phyloP scores from a whole-genome alignment of 2,888 invertebrate genomes.

The Drosophila neonasuta region DNA sequence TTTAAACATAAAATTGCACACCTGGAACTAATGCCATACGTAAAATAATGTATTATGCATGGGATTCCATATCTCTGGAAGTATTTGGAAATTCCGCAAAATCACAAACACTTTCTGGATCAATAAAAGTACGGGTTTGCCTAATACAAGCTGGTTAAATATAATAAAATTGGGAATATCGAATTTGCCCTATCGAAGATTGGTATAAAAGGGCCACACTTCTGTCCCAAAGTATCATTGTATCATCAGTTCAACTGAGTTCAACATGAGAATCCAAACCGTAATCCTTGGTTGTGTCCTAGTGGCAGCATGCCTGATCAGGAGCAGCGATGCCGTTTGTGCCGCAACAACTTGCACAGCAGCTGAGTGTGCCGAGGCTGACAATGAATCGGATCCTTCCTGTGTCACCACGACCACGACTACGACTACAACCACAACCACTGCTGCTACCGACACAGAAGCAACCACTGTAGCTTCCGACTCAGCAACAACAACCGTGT shows the following conservation, averaged over 20 bases:
- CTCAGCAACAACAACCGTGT: background rate
- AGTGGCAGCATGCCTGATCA: slow-evolving; percentile 1
- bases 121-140: background rate
- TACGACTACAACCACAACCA: background rate
- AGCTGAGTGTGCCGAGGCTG: slow-evolving; percentile 4
- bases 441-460: too few species aligned
- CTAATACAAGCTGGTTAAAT: background rate
- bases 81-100: background rate
- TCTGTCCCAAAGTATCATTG: background rate
- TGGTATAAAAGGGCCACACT: slow-evolving; percentile 6
- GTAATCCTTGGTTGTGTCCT: slow-evolving; percentile 16
- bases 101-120: background rate
- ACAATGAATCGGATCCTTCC: background rate
- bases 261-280: slow-evolving; percentile 20
- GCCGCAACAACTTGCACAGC: slow-evolving; percentile 5
- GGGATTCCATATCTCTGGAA: too few species aligned
- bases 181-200: background rate
- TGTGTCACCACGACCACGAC: slow-evolving; percentile 1
- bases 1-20: slow-evolving; percentile 3
- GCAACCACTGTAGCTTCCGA: background rate
- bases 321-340: slow-evolving; percentile 4
- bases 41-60: too few species aligned
- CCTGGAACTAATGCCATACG: background rate
- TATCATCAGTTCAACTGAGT: background rate
- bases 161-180: background rate